Base-by-base conservation (phyloP, 1,140 invertebrate genomes). In the Ips nitidus region DNA sequence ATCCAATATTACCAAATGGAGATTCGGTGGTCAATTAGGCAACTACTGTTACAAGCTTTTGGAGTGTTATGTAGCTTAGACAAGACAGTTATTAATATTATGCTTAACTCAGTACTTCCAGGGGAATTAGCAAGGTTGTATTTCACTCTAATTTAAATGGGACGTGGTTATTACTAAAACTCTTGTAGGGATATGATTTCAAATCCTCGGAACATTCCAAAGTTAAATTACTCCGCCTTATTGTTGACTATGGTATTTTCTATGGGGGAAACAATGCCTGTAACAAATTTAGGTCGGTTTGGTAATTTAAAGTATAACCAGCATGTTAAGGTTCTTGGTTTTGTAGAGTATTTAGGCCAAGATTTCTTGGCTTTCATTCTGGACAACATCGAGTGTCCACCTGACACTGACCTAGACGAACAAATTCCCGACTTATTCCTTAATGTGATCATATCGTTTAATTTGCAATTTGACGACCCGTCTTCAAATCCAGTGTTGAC, bases 1-100 rank as follows among this genome's bases (percentile, higher is more conserved):
- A 90, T 94, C 58, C 88, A 94, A 72, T 96, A 94, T 84, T 96
- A 95, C 81, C 93, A 95, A 83, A 95, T 95, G 94, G 94, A 96
- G 81, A 88, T 91, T 2, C 84, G 93, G 73, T 91, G 91, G 88
- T 88, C 88, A 1, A 90, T 96, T 71, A 86, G 94, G 69, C 86
- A 92, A 70, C 81, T 92, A 1, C 82, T 97, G 43, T 82, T 96
- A 58, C 84, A 94, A 84, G 90, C 91, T 8, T 96, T 97, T 82
- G 91, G 90, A 52, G 87, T 92, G 56, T 90, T 95, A 86, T 95
- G 93, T 79, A 89, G 88, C 53, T 81, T 97, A 63, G 93, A 95
- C 80, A 83, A 87, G 56, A 87, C 89, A 8, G 89, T 93, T 62
- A 84, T 95, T 5, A 89, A 88, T 62, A 89, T 94, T 39, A 87